phyloP scores from a whole-genome alignment of 2,113 vertebrate genomes.

The Sitta europaea region DNA sequence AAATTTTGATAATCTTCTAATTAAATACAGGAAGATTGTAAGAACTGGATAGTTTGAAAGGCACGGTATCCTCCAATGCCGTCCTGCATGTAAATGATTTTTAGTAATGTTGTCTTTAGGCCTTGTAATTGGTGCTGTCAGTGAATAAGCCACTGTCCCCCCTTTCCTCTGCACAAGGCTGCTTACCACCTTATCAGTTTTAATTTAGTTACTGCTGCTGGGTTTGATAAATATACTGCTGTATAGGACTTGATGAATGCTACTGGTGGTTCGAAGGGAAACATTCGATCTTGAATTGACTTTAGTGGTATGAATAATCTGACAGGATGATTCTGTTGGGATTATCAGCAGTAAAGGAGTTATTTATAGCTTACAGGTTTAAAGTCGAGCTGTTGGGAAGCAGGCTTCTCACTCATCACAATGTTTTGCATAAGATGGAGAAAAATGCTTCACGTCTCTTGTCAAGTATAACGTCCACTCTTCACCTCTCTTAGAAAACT shows the following conservation, averaged over 20 bases:
- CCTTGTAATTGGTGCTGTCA: background rate
- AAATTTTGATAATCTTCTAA: background rate
- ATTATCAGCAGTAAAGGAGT: background rate
- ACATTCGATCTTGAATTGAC: background rate
- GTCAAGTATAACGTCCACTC: background rate
- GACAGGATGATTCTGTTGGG: background rate
- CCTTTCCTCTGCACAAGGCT: background rate
- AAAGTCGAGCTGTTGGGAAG: background rate
- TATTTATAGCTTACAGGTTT: background rate
- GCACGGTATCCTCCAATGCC: background rate
- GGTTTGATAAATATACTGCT: background rate
- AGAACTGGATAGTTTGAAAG: background rate
- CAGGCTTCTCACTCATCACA: background rate
- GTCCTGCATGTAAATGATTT: background rate
- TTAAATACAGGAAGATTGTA: background rate
- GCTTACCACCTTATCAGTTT: background rate
- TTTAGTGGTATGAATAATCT: background rate
- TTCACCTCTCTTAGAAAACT: background rate
- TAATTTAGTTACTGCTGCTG: background rate
- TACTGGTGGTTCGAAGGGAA: background rate
- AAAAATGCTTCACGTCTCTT: background rate
- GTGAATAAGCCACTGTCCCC: background rate
- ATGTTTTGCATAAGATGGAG: background rate
- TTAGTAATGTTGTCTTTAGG: background rate
- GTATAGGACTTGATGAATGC: background rate